Evolutionary conservation across 2,113 vertebrate species (phyloP).

Genomic region (Daphoenositta chrysoptera): DNA sequence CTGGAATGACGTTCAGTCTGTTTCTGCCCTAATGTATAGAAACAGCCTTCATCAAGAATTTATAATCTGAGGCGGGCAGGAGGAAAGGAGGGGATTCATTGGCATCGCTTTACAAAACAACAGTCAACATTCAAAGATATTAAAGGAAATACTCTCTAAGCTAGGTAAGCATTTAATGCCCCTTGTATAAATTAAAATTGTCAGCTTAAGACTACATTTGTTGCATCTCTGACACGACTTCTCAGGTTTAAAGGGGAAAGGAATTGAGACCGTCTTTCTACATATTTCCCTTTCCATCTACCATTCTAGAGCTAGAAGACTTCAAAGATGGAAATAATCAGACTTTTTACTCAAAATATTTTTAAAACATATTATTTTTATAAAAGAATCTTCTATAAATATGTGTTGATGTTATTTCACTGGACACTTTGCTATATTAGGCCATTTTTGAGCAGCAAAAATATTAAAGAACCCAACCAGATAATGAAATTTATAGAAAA

Average conservation of each 20-base stretch:
- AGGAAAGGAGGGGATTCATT: background rate
- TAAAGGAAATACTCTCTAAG: background rate
- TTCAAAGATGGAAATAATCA: background rate
- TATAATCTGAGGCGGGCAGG: background rate
- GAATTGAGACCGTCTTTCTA: background rate
- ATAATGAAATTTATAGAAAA: background rate
- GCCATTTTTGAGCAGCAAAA: background rate
- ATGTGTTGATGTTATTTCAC: background rate
- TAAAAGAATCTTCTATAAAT: background rate
- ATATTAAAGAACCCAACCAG: accelerated
- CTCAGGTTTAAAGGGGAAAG: background rate
- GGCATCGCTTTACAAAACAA: background rate
- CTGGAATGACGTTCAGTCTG: background rate
- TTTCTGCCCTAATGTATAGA: background rate
- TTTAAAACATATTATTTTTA: background rate
- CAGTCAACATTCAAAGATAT: background rate
- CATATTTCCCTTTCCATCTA: background rate
- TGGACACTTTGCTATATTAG: background rate
- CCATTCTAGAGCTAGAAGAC: background rate
- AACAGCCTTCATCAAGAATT: background rate
- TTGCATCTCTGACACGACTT: background rate
- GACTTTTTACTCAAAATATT: background rate
- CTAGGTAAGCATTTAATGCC: background rate
- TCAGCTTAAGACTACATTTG: background rate
- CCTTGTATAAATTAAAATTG: background rate